These are phyloP conservation scores for Amphipoea oculea DNA, from an alignment of 2,888 invertebrate species.

Conservation along the genomic window DNA sequence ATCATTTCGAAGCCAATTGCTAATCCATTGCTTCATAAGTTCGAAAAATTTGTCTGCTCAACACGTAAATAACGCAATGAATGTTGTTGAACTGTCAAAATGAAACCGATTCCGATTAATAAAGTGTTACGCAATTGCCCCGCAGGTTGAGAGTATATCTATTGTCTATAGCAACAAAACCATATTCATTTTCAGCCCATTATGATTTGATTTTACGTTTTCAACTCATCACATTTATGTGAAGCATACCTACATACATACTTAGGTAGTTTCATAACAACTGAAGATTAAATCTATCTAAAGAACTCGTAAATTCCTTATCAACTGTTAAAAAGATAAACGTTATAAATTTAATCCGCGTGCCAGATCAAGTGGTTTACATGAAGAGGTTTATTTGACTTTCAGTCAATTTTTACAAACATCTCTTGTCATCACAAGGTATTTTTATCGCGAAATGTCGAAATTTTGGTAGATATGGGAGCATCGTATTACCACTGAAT, in stretches of 20 bases:
- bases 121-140: too few relatives aligned
- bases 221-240: constrained; percentile 1
- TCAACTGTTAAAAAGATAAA: constrained; percentile 46
- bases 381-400: constrained; percentile 46
- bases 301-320: constrained; percentile 61
- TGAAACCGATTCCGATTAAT: too few relatives aligned
- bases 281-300: constrained; percentile 54
- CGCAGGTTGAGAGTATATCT: neutral
- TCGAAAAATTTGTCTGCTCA: too few relatives aligned
- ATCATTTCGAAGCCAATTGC: too few relatives aligned
- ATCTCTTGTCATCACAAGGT: constrained; percentile 10
- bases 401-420: constrained; percentile 27
- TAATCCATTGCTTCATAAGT: too few relatives aligned
- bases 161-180: neutral
- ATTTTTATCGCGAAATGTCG: constrained; percentile 34
- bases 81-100: too few relatives aligned
- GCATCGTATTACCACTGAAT: neutral
- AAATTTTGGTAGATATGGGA: constrained; percentile 21
- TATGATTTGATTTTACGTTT: neutral
- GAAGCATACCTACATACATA: neutral
- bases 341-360: constrained; percentile 50
- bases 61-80: too few relatives aligned
- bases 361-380: constrained; percentile 41
- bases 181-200: neutral
- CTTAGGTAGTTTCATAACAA: constrained; percentile 12